Evolutionary conservation across 2,888 invertebrate genomes (phyloP).

Genomic region (Mycogona germanica): DNA sequence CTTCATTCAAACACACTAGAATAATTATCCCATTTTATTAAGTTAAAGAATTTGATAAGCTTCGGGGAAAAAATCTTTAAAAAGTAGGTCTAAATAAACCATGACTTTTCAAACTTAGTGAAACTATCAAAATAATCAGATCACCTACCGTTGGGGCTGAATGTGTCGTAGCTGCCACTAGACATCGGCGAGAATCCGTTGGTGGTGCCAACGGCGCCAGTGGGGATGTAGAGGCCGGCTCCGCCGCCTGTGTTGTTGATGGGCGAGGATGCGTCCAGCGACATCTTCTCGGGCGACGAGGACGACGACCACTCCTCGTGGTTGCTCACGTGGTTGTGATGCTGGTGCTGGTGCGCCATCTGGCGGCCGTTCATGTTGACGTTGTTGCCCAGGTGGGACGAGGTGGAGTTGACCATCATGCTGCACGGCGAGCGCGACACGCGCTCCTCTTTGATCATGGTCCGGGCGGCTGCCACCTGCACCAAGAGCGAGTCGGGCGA

Average conservation of each 20-base stretch:
- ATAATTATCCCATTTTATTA: too few species aligned
- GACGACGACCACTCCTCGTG: constrained; percentile 9
- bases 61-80: too few species aligned
- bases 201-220: not conserved
- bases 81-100: too few species aligned
- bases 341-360: too few species aligned
- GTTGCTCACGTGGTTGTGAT: too few species aligned
- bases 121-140: too few species aligned
- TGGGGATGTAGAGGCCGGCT: not conserved
- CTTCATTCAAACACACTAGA: too few species aligned
- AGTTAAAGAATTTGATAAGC: too few species aligned
- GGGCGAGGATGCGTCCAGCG: not conserved
- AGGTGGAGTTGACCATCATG: too few species aligned
- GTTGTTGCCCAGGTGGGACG: too few species aligned
- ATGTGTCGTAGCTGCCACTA: not conserved
- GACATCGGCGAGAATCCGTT: constrained; percentile 8
- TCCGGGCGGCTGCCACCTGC: not conserved
- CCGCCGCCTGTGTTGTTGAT: not conserved
- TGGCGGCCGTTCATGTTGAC: too few species aligned
- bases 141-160: constrained; percentile 7
- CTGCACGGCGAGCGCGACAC: not conserved
- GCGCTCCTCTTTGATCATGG: not conserved
- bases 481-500: not conserved
- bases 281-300: not conserved
- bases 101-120: too few species aligned